Conservation (phyloP, 2,888 invertebrate species). For the Drosophila barbarae region DNA sequence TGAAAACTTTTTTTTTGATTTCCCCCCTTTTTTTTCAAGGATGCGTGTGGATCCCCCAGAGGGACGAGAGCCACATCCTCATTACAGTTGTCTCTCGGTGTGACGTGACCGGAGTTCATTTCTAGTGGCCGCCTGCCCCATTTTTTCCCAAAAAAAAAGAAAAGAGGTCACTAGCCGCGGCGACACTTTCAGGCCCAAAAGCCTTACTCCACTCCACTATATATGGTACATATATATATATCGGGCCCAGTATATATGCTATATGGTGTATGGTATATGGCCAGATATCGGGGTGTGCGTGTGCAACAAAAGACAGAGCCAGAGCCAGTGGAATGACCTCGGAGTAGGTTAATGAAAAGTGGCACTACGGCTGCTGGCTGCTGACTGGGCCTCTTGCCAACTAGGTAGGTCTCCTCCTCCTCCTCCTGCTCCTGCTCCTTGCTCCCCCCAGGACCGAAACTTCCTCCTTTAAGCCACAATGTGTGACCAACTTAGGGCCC, state of each 20-base stretch:
- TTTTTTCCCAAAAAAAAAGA: neutral
- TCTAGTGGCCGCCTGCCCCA: constrained; percentile 27
- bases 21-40: constrained; percentile 4
- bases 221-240: neutral
- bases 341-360: constrained; percentile 73
- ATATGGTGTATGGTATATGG: constrained; percentile 1
- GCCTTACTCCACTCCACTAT: neutral
- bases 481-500: constrained; percentile 6
- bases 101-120: constrained; percentile 54
- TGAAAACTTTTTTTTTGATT: constrained; percentile 32
- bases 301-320: constrained; percentile 39
- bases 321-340: constrained; percentile 71
- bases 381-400: constrained; percentile 1
- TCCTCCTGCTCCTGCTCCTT: neutral
- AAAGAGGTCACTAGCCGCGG: constrained; percentile 58
- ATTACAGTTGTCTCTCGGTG: constrained; percentile 28
- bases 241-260: constrained; percentile 4
- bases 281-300: constrained; percentile 11
- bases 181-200: constrained; percentile 28
- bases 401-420: neutral
- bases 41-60: neutral
- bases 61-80: constrained; percentile 1
- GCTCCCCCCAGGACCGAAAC: constrained; percentile 2
- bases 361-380: constrained; percentile 25
- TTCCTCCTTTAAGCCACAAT: constrained; percentile 11